phyloP scores from a whole-genome alignment of 2,888 invertebrate genomes.

The Masnerella sp. region DNA sequence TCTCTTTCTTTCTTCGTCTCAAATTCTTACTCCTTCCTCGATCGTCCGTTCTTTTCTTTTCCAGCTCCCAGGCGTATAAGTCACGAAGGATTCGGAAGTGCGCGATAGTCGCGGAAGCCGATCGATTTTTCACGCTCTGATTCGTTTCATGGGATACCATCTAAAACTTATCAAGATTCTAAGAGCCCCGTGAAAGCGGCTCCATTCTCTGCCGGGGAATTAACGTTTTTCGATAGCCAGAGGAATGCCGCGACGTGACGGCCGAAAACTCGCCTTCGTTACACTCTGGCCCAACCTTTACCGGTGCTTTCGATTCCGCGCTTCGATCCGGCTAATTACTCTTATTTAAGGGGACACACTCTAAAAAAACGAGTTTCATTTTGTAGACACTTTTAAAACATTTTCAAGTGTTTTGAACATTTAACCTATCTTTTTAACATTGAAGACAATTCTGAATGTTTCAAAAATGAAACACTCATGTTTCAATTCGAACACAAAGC shows the following conservation, averaged over 20 bases:
- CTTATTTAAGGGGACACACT: not conserved
- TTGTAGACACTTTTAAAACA: too few species aligned
- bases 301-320: not conserved
- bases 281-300: not conserved
- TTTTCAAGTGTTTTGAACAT: too few species aligned
- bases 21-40: not conserved
- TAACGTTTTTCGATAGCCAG: slow-evolving; percentile 40
- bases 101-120: slow-evolving; percentile 46
- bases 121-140: slow-evolving; percentile 58
- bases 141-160: slow-evolving; percentile 53
- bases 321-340: slow-evolving; percentile 16
- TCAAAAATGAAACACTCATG: too few species aligned
- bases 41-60: slow-evolving; percentile 5
- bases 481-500: too few species aligned
- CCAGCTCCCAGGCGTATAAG: slow-evolving; percentile 37
- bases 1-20: slow-evolving; percentile 2
- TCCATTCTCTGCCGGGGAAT: slow-evolving; percentile 36
- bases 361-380: too few species aligned
- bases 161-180: slow-evolving; percentile 55
- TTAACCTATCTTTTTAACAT: too few species aligned
- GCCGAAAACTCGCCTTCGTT: slow-evolving; percentile 28
- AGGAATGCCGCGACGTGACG: slow-evolving; percentile 34
- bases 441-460: too few species aligned
- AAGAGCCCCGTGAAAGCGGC: slow-evolving; percentile 45
- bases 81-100: slow-evolving; percentile 52